These are phyloP conservation scores for Tinamus guttatus DNA, from an alignment of 2,113 vertebrate species.

Conservation along the genomic window DNA sequence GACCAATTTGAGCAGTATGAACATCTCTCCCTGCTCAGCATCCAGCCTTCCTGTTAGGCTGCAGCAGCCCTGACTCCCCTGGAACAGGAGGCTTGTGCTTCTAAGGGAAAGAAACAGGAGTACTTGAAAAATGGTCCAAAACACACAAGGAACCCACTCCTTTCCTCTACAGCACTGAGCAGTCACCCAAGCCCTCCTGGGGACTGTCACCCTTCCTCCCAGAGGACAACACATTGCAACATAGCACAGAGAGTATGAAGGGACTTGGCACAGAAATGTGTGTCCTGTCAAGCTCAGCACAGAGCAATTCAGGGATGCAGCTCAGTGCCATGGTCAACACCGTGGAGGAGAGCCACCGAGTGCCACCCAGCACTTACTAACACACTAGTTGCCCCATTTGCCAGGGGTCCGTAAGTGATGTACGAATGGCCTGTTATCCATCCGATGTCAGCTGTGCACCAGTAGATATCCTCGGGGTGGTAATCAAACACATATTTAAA, in stretches of 20 bases:
- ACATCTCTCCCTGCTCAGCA: neutral
- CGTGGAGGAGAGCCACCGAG: neutral
- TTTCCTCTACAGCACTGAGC: rapidly evolving
- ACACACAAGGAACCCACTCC: neutral
- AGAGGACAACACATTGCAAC: neutral
- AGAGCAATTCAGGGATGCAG: neutral
- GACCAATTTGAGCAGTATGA: neutral
- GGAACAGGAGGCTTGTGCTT: neutral
- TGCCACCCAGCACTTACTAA: constrained; percentile 82
- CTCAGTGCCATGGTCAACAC: neutral
- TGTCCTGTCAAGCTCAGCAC: neutral
- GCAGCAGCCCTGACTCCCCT: neutral
- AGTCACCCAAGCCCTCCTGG: neutral
- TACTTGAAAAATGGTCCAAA: neutral
- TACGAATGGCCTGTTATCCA: constrained; percentile 99
- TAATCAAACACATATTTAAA: constrained; percentile 97
- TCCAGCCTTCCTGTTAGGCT: neutral
- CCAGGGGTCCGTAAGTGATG: constrained; percentile 93
- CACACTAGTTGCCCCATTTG: constrained; percentile 92
- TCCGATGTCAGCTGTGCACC: constrained; percentile 97
- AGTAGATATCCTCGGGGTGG: constrained; percentile 91
- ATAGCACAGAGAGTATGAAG: neutral
- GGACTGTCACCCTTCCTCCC: rapidly evolving
- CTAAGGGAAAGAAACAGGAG: neutral
- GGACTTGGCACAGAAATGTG: neutral